Conservation (phyloP, 2,888 invertebrate genomes). For the Pemphredon lugubris region DNA sequence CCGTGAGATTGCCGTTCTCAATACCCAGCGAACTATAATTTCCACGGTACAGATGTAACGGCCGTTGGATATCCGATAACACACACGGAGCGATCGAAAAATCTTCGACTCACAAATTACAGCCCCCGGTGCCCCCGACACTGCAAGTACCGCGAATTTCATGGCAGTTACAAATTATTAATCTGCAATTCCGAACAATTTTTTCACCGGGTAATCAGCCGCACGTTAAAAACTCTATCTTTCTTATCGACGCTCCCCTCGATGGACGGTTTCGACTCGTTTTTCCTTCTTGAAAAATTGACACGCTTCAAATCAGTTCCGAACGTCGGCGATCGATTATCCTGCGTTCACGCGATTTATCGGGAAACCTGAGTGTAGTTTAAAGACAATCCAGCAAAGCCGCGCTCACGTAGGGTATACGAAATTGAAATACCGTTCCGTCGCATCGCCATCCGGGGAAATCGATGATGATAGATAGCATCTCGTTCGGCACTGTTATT, state of each 20-base stretch:
- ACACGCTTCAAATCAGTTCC: background rate
- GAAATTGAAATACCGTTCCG: conserved; percentile 17
- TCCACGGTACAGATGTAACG: background rate
- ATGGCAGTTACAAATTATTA: conserved; percentile 21
- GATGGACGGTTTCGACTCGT: too few species aligned
- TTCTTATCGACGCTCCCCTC: background rate
- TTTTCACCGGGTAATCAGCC: conserved; percentile 24
- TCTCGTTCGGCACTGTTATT: conserved; percentile 29
- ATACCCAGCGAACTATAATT: conserved; percentile 5
- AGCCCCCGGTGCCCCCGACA: background rate
- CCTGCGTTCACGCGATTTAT: background rate
- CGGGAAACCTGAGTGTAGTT: background rate
- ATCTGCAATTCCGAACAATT: conserved; percentile 14
- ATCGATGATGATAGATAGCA: conserved; percentile 42
- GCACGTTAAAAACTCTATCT: too few species aligned
- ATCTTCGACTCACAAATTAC: conserved; percentile 17
- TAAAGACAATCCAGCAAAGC: background rate
- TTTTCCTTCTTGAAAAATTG: too few species aligned
- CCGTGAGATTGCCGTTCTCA: background rate
- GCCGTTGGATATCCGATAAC: background rate
- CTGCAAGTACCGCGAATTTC: background rate
- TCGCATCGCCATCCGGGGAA: conserved; percentile 25
- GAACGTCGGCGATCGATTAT: background rate
- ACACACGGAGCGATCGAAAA: conserved; percentile 7
- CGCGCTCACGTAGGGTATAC: background rate